A percentile compares a stretch with the other conserved stretches of the same genome.
These are phyloP conservation scores for Pharmacophagus antenor DNA, from an alignment of 2,888 invertebrate genomes.

Conservation along the genomic window DNA sequence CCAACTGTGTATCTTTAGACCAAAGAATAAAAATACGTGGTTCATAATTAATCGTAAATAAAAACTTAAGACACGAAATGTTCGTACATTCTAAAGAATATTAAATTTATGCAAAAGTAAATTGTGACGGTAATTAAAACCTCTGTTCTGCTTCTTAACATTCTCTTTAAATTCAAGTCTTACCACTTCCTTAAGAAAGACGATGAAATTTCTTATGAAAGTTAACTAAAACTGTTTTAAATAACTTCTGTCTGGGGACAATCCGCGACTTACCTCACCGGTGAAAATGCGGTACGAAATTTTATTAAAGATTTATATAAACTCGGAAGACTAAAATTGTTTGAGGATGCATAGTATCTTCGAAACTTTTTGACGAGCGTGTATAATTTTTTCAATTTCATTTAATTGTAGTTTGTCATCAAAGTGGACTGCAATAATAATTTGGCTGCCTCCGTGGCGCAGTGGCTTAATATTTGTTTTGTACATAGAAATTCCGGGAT, in stretches of 20 bases:
- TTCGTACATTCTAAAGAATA: slow-evolving; percentile 7
- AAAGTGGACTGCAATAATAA: too few species aligned
- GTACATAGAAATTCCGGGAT: too few species aligned
- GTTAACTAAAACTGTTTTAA: slow-evolving; percentile 30
- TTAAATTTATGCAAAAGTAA: slow-evolving; percentile 11
- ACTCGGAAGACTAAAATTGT: too few species aligned
- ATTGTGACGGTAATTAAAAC: slow-evolving; percentile 19
- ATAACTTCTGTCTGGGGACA: slow-evolving; percentile 30
- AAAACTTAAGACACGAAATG: background rate
- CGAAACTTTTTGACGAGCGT: too few species aligned
- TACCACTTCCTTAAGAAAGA: slow-evolving; percentile 18
- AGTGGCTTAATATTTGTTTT: too few species aligned
- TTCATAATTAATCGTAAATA: background rate
- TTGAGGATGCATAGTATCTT: too few species aligned
- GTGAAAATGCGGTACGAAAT: slow-evolving; percentile 3
- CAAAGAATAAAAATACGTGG: background rate
- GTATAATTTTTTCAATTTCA: too few species aligned
- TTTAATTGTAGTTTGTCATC: too few species aligned
- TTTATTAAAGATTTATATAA: slow-evolving; percentile 7
- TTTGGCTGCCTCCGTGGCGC: too few species aligned
- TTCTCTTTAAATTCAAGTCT: slow-evolving; percentile 24
- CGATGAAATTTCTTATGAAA: slow-evolving; percentile 29
- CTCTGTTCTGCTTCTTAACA: slow-evolving; percentile 21
- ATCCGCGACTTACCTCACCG: slow-evolving; percentile 21
- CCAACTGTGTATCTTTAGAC: background rate